These are phyloP conservation scores for Hyalella azteca DNA, from an alignment of 2,888 invertebrate genomes.

Conservation along the genomic window DNA sequence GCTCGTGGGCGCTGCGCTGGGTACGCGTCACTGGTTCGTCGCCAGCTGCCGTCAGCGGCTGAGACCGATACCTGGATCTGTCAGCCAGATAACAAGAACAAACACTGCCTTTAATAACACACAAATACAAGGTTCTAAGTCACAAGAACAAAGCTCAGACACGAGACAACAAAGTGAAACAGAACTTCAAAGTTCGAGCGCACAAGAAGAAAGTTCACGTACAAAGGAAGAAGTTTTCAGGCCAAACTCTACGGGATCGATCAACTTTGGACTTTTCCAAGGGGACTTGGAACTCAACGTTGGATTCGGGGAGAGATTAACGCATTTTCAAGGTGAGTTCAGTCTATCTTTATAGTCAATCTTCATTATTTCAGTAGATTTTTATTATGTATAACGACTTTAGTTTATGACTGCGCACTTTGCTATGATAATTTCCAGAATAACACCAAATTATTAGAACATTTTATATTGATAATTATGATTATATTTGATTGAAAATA, in stretches of 20 bases:
- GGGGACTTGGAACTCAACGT: slow-evolving; percentile 80
- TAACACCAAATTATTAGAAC: no score
- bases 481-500: no score
- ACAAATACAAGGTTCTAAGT: no score
- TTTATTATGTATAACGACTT: no score
- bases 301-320: slow-evolving; percentile 9
- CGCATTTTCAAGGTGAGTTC: slow-evolving; percentile 15
- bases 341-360: background rate
- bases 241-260: slow-evolving; percentile 70
- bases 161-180: background rate
- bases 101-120: no score
- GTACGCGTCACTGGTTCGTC: slow-evolving; percentile 83
- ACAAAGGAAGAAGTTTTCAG: background rate
- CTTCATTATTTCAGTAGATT: no score
- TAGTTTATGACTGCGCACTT: no score
- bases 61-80: slow-evolving; percentile 64
- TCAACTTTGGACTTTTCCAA: slow-evolving; percentile 85
- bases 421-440: no score
- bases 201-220: background rate
- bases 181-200: background rate
- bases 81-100: slow-evolving; percentile 17
- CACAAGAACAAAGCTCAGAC: no score
- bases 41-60: slow-evolving; percentile 74
- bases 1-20: slow-evolving; percentile 79
- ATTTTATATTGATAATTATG: no score